Conservation (phyloP, 2,113 vertebrate genomes). For the Ochotona princeps region DNA sequence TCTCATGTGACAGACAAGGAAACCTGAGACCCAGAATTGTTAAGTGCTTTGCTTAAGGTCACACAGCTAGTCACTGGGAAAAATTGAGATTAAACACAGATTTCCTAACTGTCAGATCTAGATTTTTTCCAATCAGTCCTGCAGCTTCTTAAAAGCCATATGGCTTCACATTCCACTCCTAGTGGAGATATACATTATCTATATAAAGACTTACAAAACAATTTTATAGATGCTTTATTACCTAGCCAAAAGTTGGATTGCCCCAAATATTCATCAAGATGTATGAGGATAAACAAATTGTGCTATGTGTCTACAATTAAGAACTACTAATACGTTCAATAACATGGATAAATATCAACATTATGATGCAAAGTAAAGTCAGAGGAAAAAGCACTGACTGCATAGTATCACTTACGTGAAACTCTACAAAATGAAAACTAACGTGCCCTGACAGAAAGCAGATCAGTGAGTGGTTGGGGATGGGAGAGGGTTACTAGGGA, state of each 20-base stretch:
- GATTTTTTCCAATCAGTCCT: conserved; percentile 54
- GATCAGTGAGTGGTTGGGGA: not conserved
- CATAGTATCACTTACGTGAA: not conserved
- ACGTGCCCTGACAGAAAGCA: conserved; percentile 7
- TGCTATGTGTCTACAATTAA: not conserved
- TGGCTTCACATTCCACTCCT: conserved; percentile 30
- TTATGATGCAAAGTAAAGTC: not conserved
- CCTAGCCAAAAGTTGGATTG: conserved; percentile 26
- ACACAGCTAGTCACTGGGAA: conserved; percentile 65
- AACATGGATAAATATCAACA: conserved; percentile 13
- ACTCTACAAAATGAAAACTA: conserved; percentile 32
- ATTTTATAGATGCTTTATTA: conserved; percentile 43
- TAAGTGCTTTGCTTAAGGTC: conserved; percentile 57
- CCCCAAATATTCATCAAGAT: conserved; percentile 4
- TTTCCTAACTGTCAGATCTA: conserved; percentile 47
- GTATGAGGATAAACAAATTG: conserved; percentile 1
- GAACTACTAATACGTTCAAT: not conserved
- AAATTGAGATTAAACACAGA: conserved; percentile 67
- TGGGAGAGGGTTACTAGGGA: not conserved
- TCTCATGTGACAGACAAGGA: conserved; percentile 46
- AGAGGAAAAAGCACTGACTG: not conserved
- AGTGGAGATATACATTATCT: conserved; percentile 4
- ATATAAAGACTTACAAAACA: conserved; percentile 43
- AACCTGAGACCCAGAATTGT: conserved; percentile 56
- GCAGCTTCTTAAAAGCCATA: conserved; percentile 57